Evolutionary conservation across 2,113 vertebrate species (phyloP).

Genomic region (Chamaetylas fuelleborni): DNA sequence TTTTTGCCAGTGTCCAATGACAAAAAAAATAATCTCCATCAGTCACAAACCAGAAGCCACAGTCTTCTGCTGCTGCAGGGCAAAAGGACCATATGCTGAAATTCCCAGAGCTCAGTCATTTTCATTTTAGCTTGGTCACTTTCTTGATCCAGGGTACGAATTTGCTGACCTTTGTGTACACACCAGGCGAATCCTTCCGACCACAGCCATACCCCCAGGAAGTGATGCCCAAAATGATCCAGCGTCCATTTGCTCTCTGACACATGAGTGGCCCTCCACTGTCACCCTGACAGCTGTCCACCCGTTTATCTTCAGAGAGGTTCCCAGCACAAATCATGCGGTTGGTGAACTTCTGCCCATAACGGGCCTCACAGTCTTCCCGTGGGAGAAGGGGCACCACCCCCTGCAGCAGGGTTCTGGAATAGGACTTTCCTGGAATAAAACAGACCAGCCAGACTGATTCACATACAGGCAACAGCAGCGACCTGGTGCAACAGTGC

Average conservation of each 20-base stretch:
- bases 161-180: constrained; percentile 87
- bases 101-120: background rate
- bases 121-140: constrained; percentile 67
- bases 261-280: constrained; percentile 89
- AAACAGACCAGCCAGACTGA: background rate
- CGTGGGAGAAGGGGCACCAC: constrained; percentile 85
- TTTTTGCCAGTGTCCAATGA: background rate
- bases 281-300: constrained; percentile 86
- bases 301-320: constrained; percentile 80
- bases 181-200: constrained; percentile 82
- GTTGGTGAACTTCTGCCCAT: constrained; percentile 82
- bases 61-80: background rate
- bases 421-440: constrained; percentile 78
- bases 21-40: background rate
- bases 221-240: constrained; percentile 85
- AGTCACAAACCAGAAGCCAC: background rate
- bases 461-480: background rate
- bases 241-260: constrained; percentile 77
- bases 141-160: constrained; percentile 87
- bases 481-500: background rate
- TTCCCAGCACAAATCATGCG: constrained; percentile 89
- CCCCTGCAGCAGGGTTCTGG: constrained; percentile 82
- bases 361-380: constrained; percentile 83
- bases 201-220: constrained; percentile 87
- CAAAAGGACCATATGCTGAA: background rate